Evolutionary conservation across 2,113 vertebrate genomes (phyloP).

Genomic region (Illadopsis cleaveri): DNA sequence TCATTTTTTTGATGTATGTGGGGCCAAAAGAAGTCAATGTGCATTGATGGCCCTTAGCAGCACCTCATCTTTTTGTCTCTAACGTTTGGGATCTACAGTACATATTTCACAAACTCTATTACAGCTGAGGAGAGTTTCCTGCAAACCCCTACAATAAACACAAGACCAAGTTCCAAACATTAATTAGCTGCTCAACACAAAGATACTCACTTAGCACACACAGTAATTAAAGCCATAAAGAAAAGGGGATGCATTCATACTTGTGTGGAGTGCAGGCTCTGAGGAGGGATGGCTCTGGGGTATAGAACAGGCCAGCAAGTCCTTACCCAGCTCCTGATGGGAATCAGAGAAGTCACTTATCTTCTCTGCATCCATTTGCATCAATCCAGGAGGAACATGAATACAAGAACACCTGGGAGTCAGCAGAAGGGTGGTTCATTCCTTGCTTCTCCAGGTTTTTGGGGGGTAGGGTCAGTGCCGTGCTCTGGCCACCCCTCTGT

Average conservation of each 20-base stretch:
- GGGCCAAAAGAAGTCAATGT: constrained; percentile 47
- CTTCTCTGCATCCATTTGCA: background rate
- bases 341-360: background rate
- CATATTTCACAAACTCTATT: constrained; percentile 55
- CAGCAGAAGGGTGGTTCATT: background rate
- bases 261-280: background rate
- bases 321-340: background rate
- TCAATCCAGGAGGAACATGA: background rate
- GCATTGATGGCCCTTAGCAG: constrained; percentile 34
- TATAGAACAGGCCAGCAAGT: background rate
- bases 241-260: background rate
- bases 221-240: constrained; percentile 62
- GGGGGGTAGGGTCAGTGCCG: background rate
- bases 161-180: constrained; percentile 46
- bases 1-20: constrained; percentile 63
- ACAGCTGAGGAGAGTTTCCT: background rate
- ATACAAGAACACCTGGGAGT: background rate
- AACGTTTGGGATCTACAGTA: constrained; percentile 20
- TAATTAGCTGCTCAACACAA: constrained; percentile 71
- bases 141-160: constrained; percentile 31
- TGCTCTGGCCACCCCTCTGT: background rate
- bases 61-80: constrained; percentile 48
- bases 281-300: background rate
- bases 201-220: background rate
- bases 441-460: background rate